phyloP scores from a whole-genome alignment of 2,888 invertebrate species.

The Drosophila ezoana region DNA sequence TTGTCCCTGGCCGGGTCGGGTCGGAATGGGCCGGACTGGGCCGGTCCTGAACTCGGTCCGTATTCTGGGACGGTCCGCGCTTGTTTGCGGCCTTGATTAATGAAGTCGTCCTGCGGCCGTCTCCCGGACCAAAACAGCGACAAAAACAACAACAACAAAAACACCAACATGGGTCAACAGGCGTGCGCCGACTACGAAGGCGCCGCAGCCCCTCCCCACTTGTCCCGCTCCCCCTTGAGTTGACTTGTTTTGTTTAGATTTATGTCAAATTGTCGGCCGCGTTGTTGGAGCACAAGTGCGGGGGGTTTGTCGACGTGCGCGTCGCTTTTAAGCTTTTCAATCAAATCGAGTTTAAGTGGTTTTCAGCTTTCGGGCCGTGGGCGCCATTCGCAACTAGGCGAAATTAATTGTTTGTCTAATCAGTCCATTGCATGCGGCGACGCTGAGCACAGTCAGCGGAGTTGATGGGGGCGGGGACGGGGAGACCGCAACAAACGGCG shows the following conservation, averaged over 20 bases:
- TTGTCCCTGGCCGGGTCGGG: background rate
- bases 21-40: background rate
- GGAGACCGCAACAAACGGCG: conserved; percentile 19
- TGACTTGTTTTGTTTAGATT: conserved; percentile 77
- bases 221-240: conserved; percentile 3
- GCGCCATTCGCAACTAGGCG: conserved; percentile 60
- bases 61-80: conserved; percentile 28
- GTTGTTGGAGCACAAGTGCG: background rate
- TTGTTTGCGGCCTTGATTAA: conserved; percentile 80
- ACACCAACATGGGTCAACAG: conserved; percentile 46
- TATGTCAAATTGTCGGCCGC: conserved; percentile 75
- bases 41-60: conserved; percentile 8
- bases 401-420: conserved; percentile 79
- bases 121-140: conserved; percentile 28
- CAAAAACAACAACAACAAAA: conserved; percentile 25
- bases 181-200: conserved; percentile 32
- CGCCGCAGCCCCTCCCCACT: background rate
- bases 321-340: conserved; percentile 77
- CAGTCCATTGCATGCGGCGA: conserved; percentile 72
- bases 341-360: conserved; percentile 78
- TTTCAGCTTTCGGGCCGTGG: conserved; percentile 52
- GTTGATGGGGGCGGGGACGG: background rate
- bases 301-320: conserved; percentile 1
- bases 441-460: too few relatives aligned
- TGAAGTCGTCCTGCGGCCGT: conserved; percentile 77